These are phyloP conservation scores for Drosophila kanekoi DNA, from an alignment of 2,888 invertebrate species.

Conservation along the genomic window DNA sequence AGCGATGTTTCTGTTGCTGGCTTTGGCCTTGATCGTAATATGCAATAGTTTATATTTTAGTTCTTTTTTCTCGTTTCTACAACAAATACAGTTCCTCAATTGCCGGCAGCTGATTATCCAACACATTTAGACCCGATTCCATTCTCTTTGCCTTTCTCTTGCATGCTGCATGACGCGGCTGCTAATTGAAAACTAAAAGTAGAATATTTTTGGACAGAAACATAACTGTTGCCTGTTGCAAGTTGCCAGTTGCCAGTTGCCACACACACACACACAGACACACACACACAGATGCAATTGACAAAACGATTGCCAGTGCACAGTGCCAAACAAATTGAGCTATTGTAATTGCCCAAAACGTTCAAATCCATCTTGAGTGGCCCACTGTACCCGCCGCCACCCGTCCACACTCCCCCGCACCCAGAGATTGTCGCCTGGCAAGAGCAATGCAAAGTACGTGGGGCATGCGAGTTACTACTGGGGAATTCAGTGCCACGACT, in stretches of 20 bases:
- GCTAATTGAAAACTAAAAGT: conserved; percentile 71
- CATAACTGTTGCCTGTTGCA: conserved; percentile 33
- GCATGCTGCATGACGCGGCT: conserved; percentile 34
- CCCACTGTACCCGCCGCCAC: conserved; percentile 7
- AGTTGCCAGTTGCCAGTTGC: conserved; percentile 13
- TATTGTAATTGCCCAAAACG: conserved; percentile 80
- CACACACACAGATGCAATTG: conserved; percentile 43
- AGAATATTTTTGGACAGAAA: conserved; percentile 42
- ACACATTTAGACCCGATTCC: conserved; percentile 39
- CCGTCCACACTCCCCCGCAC: neutral
- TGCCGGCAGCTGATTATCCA: conserved; percentile 15
- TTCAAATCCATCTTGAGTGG: conserved; percentile 73
- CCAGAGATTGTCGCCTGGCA: neutral
- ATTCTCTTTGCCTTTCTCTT: conserved; percentile 79
- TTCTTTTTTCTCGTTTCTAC: no score
- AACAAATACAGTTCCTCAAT: neutral
- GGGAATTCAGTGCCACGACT: conserved; percentile 73
- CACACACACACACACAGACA: no score
- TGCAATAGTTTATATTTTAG: no score
- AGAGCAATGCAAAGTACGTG: conserved; percentile 61
- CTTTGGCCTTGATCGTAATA: no score
- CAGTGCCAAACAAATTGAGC: conserved; percentile 75
- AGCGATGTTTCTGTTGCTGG: no score
- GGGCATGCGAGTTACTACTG: conserved; percentile 60
- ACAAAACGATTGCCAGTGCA: conserved; percentile 74